Evolutionary conservation across 2,888 invertebrate genomes (phyloP), one percentile per base, ranked within the genome.

Genomic region (Achlya flavicornis): DNA sequence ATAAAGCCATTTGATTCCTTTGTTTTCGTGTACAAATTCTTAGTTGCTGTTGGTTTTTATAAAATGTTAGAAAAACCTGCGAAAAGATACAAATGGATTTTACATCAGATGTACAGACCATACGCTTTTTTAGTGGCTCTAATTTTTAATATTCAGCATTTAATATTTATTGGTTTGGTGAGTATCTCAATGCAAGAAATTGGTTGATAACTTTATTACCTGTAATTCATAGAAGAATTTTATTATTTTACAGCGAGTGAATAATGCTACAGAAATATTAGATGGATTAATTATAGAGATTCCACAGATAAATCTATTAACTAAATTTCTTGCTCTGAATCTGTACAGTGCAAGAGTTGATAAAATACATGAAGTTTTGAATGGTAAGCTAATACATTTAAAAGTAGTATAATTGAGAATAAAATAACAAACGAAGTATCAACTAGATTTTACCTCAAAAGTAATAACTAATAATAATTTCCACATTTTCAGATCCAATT

Each of bases 1-100:
- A 67, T 75, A 4, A 69, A 63, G 6, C 84, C 85, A 5, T 79
- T 82, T 65, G 79, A 85, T 62, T 78, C 83, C 7, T 84, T 85
- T 65, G 33, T 64, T 14, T 61, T 60, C 16, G 70, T 76, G 0
- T 81, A 77, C 64, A 80, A 73, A 66, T 61, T 81, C 48, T 64
- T 85, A 61, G 62, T 67, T 7, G 72, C 71, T 71, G 65, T 73
- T 5, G 85, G 85, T 8, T 85, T 58, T 69, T 81, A 70, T 64
- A 81, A 74, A 65, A 71, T 72, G n/a, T 19, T 76, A 62, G 70
- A 74, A 43, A 72, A 76, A 65, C 77, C 76, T 58, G 67, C 71
- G 58, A 74, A 63, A 33, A 70, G 63, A 62, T 69, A 65, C 8
- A 73, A 67, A 62, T 60, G 64, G 66, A 67, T 74, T 58, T 65